These are phyloP conservation scores for Scortum barcoo DNA, from an alignment of 2,113 vertebrate species.

Conservation along the genomic window DNA sequence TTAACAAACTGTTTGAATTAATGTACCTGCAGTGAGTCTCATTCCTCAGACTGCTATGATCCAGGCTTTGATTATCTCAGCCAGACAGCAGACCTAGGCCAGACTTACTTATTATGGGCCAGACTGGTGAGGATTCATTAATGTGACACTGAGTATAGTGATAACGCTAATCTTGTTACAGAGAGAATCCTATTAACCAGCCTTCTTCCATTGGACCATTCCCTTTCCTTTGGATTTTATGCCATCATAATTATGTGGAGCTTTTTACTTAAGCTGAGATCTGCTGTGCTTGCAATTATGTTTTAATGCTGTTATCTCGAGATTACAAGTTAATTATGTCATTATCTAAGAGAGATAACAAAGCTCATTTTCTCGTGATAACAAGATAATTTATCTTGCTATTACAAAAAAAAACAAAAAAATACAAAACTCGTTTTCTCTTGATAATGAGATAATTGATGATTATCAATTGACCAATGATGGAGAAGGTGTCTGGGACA, in stretches of 20 bases:
- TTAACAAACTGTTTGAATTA: slow-evolving; percentile 24
- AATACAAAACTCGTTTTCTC: no score
- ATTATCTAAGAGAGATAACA: no score
- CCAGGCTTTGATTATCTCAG: slow-evolving; percentile 48
- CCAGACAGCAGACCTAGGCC: background rate
- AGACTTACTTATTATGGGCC: slow-evolving; percentile 17
- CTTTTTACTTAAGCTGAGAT: slow-evolving; percentile 22
- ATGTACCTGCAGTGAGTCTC: slow-evolving; percentile 18
- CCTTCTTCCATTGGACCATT: slow-evolving; percentile 28
- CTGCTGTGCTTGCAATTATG: no score
- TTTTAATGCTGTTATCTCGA: no score
- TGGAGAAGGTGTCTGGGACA: no score
- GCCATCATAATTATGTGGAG: slow-evolving; percentile 48
- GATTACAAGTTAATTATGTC: no score
- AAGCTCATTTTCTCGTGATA: no score
- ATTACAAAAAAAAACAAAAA: no score
- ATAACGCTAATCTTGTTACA: slow-evolving; percentile 67
- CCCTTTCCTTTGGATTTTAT: slow-evolving; percentile 46
- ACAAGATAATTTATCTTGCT: no score
- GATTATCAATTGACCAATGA: no score
- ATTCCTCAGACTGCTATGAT: slow-evolving; percentile 54
- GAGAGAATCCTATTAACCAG: slow-evolving; percentile 62
- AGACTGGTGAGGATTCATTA: slow-evolving; percentile 55
- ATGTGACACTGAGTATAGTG: slow-evolving; percentile 58
- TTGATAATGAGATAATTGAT: no score